Evolutionary conservation across 2,888 invertebrate genomes (phyloP), one percentile per base, ranked within the genome.

Genomic region (Galerucella nymphaeae): DNA sequence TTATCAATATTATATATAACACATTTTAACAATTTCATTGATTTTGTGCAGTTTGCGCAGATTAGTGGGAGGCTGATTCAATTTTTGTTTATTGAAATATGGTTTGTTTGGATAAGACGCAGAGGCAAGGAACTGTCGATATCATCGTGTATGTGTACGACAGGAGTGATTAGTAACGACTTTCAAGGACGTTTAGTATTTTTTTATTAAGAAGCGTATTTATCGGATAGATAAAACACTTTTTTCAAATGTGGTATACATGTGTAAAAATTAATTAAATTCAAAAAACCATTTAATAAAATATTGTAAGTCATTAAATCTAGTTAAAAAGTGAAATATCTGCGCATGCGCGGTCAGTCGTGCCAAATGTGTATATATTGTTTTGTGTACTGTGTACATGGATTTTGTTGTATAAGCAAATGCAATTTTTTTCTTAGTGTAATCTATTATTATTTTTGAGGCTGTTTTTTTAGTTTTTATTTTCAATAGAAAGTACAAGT

Each of bases 381-480:
- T 68, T 78, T 82, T 85, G 79, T 85, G 85, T 85, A 85, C 85
- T 82, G 80, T 85, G 85, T 85, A 85, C 85, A 85, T 84, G 67
- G 66, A 70, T 72, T 71, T 63, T 50, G 41, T 64, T 74, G 75
- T 73, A 62, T 75, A 70, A 75, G 71, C 71, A 50, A 38, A 50
- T 70, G 75, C 78, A 77, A 77, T 65, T 23, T 66, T 63, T 62
- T 72, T 63, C 61, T 62, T 42, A 62, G 61, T 42, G 42, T 62
- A 62, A 62, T 62, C 61, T 62, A 42, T 62, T 16, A 16, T 62
- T 62, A 62, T 41, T 62, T 62, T 41, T 10, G 42, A 62, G 61
- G 61, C 61, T 62, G 61, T 62, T 62, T 62, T 61, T 53, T 53
- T 45, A 45, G 18, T 62, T 62, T 62, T 62, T 42, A 41, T 62